Evolutionary conservation across 2,113 vertebrate genomes (phyloP).

Genomic region (human): GRCh38 chr22:46121001-46121500

Average conservation of each 20-base stretch:
- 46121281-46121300: not conserved
- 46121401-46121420: not conserved
- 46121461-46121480: not conserved
- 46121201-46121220: too few species aligned
- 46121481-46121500: not conserved
- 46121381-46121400: not conserved
- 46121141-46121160: not conserved
- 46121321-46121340: not conserved
- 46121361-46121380: not conserved
- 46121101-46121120: not conserved
- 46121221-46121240: not conserved
- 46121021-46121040: not conserved
- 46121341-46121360: too few species aligned
- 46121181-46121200: not conserved
- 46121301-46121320: not conserved
- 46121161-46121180: not conserved
- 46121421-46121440: not conserved
- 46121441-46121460: not conserved
- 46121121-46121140: not conserved
- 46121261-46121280: constrained; percentile 2
- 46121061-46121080: not conserved
- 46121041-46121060: too few species aligned
- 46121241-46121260: not conserved
- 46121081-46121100: not conserved
- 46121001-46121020: not conserved